phyloP scores from a whole-genome alignment of 2,113 vertebrate genomes.

The Salvelinus sp. region DNA sequence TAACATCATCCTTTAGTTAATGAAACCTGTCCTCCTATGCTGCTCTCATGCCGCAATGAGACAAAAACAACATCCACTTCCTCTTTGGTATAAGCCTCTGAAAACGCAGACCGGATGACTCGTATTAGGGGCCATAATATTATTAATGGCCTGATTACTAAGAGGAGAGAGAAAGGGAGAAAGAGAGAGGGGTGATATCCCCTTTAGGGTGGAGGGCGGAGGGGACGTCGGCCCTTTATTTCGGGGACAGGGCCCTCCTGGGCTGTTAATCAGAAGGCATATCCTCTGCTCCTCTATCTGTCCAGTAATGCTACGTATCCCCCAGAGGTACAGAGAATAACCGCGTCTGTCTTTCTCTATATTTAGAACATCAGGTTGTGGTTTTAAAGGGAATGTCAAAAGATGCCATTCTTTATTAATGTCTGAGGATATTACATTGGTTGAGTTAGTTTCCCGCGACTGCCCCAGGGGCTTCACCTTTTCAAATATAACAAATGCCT shows the following conservation, averaged over 20 bases:
- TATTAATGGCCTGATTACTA: constrained; percentile 64
- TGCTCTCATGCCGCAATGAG: constrained; percentile 34
- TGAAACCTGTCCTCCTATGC: neutral
- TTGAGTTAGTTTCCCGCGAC: constrained; percentile 40
- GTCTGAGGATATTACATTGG: constrained; percentile 64
- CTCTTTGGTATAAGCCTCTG: constrained; percentile 51
- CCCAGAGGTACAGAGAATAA: constrained; percentile 74
- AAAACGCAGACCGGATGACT: constrained; percentile 64
- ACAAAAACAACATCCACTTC: constrained; percentile 56
- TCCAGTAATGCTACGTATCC: constrained; percentile 51
- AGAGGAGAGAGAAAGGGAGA: neutral
- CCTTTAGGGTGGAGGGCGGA: constrained; percentile 22
- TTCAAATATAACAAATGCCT: constrained; percentile 80
- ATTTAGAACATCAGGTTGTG: constrained; percentile 77
- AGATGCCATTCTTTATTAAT: constrained; percentile 81
- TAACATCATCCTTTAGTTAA: neutral
- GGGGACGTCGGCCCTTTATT: constrained; percentile 44
- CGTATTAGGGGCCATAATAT: constrained; percentile 51
- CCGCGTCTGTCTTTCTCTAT: constrained; percentile 67
- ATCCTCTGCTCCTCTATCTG: constrained; percentile 27
- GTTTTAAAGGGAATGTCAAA: constrained; percentile 77
- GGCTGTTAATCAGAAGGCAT: constrained; percentile 69
- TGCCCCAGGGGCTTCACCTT: constrained; percentile 72
- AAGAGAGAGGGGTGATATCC: neutral
- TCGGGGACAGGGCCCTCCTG: constrained; percentile 54